phyloP scores from a whole-genome alignment of 2,888 invertebrate species.

The Boloria euphrosyne region DNA sequence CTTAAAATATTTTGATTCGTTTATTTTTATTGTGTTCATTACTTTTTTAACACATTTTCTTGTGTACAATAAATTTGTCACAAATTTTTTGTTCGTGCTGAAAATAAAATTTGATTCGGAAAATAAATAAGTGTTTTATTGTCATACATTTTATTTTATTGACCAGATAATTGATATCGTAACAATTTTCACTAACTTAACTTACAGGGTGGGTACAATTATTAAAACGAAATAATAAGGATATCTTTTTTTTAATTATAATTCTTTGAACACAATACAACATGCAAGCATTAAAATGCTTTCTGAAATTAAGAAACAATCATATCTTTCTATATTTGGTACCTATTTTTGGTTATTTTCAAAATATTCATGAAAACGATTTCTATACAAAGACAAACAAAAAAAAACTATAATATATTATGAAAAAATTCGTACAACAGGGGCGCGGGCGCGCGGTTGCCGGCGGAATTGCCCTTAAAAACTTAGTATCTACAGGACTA shows the following conservation, averaged over 20 bases:
- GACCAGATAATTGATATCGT: constrained; percentile 40
- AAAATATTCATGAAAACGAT: constrained; percentile 78
- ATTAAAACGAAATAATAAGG: constrained; percentile 53
- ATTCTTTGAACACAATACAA: constrained; percentile 83
- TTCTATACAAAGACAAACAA: constrained; percentile 78
- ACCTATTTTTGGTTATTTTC: constrained; percentile 81
- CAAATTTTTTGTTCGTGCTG: constrained; percentile 4
- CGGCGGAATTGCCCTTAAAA: constrained; percentile 40
- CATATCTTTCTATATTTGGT: constrained; percentile 81
- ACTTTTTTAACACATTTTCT: not conserved
- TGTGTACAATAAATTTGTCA: not conserved
- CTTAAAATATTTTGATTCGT: not conserved
- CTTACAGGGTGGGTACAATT: constrained; percentile 37
- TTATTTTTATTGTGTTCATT: not conserved
- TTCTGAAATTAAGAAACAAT: constrained; percentile 80
- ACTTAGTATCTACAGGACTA: constrained; percentile 43
- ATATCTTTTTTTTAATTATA: constrained; percentile 80
- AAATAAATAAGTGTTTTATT: constrained; percentile 40
- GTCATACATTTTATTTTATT: constrained; percentile 41
- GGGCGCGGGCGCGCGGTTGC: constrained; percentile 61
- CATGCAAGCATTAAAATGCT: constrained; percentile 82
- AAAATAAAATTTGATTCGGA: constrained; percentile 29
- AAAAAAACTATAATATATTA: constrained; percentile 76
- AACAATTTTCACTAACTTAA: constrained; percentile 37
- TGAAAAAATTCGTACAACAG: constrained; percentile 77